phyloP scores from a whole-genome alignment of 2,888 invertebrate genomes.

The Lamproptera curius region DNA sequence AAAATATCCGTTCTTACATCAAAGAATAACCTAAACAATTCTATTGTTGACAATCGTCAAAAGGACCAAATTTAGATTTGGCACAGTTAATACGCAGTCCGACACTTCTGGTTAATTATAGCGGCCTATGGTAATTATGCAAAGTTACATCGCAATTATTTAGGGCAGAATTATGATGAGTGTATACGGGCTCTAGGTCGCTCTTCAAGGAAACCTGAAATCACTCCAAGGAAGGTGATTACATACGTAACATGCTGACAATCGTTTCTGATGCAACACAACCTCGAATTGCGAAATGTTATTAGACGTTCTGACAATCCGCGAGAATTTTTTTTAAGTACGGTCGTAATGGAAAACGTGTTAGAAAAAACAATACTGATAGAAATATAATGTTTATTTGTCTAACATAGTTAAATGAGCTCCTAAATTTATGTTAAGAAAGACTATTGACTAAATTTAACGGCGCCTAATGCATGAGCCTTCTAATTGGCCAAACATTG shows the following conservation, averaged over 20 bases:
- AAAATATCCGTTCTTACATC: too few relatives aligned
- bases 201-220: constrained; percentile 5
- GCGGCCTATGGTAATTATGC: neutral
- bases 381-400: too few relatives aligned
- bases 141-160: neutral
- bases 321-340: constrained; percentile 18
- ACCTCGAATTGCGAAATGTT: constrained; percentile 23
- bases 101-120: neutral
- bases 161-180: neutral
- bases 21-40: too few relatives aligned
- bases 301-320: constrained; percentile 6
- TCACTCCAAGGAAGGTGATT: constrained; percentile 9
- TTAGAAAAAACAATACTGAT: too few relatives aligned
- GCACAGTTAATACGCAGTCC: too few relatives aligned
- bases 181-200: constrained; percentile 17
- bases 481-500: too few relatives aligned
- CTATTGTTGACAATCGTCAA: too few relatives aligned
- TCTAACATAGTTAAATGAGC: too few relatives aligned
- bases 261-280: constrained; percentile 29
- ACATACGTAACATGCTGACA: constrained; percentile 30
- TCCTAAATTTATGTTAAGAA: too few relatives aligned
- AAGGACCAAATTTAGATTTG: too few relatives aligned
- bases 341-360: constrained; percentile 15
- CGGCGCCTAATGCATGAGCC: too few relatives aligned
- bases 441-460: too few relatives aligned